Evolutionary conservation across 2,888 invertebrate genomes (phyloP), one percentile per base, ranked within the genome.

Genomic region (Gonocerus acuteangulatus): DNA sequence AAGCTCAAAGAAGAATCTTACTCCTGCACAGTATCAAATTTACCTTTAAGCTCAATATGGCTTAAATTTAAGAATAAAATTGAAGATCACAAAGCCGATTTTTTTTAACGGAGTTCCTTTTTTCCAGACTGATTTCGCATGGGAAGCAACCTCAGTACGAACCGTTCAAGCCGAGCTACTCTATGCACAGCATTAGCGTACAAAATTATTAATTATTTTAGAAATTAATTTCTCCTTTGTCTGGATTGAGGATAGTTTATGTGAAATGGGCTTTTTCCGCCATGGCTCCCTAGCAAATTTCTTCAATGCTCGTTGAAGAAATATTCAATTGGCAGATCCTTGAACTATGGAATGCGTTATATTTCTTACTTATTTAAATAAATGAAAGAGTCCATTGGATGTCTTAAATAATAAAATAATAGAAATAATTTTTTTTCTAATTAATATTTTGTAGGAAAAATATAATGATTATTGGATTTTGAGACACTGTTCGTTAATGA

Each of bases 61-160:
- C 9, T 27, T 27, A 27, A 27, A 27, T 27, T 27, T 27, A 27
- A 27, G 27, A 27, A 27, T 27, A 27, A 27, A 27, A 4, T 9
- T 27, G 27, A 27, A 4, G 27, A 27, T 27, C 27, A 27, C 27
- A 27, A 27, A 27, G 27, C n/a, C 13, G 39, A 39, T 39, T 39
- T 57, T n/a, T n/a, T 57, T 57, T 32, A 57, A 27, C 39, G 32
- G 27, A 45, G 47, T 57, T 57, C 23, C 47, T 56, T 47, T 57
- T 57, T 57, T 57, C 44, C 57, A 57, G 57, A 57, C 57, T 57
- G 57, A 57, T 57, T 47, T 57, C 57, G 19, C 57, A 45, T 27
- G 57, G 57, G 45, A 57, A 57, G 57, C 27, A 57, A 19, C 57
- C 45, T 44, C 57, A 57, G 57, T 57, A 47, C 23, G 57, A 57